Conservation (phyloP, 2,797 vertebrate species). For the Poecile montanus region DNA sequence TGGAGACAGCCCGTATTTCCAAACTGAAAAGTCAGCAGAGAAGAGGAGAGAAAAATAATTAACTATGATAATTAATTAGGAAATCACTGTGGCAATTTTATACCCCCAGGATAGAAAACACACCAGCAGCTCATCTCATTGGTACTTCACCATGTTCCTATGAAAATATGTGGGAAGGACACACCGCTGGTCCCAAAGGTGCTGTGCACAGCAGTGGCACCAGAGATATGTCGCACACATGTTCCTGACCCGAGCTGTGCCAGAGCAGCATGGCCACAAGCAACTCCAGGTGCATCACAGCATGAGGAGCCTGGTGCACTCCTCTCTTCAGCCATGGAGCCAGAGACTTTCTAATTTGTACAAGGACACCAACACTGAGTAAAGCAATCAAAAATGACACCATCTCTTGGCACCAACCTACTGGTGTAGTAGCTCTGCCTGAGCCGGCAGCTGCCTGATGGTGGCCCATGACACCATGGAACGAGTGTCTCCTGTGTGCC, state of each 20-base stretch:
- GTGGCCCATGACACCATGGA: background rate
- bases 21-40: background rate
- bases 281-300: background rate
- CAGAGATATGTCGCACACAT: accelerated
- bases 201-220: background rate
- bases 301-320: background rate
- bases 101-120: background rate
- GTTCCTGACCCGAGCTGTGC: accelerated
- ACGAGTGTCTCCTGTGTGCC: background rate
- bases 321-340: background rate
- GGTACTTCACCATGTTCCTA: background rate
- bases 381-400: background rate
- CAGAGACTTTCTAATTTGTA: background rate
- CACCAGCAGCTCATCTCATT: background rate
- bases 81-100: background rate
- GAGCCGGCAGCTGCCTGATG: background rate
- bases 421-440: background rate
- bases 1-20: background rate
- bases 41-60: background rate
- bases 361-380: background rate
- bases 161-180: background rate
- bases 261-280: background rate
- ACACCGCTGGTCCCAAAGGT: accelerated
- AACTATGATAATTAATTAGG: background rate
- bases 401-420: background rate